Evolutionary conservation across 1,140 invertebrate species (phyloP), one percentile per base, ranked within the genome.

Genomic region (Drosophila sucinea): DNA sequence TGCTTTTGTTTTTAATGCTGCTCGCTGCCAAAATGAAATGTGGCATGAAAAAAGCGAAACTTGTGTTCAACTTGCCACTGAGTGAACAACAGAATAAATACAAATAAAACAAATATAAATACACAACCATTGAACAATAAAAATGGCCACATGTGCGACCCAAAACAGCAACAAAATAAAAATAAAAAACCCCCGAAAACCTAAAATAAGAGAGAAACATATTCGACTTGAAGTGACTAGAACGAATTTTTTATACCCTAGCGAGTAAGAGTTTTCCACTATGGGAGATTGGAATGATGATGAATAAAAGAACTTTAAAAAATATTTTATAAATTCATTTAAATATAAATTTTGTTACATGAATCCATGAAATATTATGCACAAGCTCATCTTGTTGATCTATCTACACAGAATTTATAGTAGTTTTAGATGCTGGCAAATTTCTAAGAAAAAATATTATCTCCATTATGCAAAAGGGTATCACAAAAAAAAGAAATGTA

Each of bases 91-190:
- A 62, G 56, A 54, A 41, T 35, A 61, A 70, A 70, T 61, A 81
- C 74, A 82, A 70, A 82, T 56, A 65, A 77, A 41, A 63, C 70
- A 78, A 67, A 82, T 89, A 80, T 73, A 86, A 79, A 87, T 77
- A 83, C 72, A 33, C 66, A 82, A 68, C 68, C 79, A 79, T 63
- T 83, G 76, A 81, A 79, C 85, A 90, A 81, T 85, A 81, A 90
- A 86, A 90, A 79, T 85, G 79, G 86, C 67, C 79, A 77, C 85
- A 85, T 85, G 73, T 90, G 83, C 69, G 79, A 63, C 41, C 68
- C 70, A 51, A 62, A 57, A 27, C 10, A 60, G 38, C 56, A 38
- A 77, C 44, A 25, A 56, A 77, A 70, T 63, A 65, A 38, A 30
- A 76, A 25, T 33, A 38, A 38, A 38, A 38, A 38, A 38, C 10